phyloP scores from a whole-genome alignment of 2,797 vertebrate species.

The Spinus olivaceus region DNA sequence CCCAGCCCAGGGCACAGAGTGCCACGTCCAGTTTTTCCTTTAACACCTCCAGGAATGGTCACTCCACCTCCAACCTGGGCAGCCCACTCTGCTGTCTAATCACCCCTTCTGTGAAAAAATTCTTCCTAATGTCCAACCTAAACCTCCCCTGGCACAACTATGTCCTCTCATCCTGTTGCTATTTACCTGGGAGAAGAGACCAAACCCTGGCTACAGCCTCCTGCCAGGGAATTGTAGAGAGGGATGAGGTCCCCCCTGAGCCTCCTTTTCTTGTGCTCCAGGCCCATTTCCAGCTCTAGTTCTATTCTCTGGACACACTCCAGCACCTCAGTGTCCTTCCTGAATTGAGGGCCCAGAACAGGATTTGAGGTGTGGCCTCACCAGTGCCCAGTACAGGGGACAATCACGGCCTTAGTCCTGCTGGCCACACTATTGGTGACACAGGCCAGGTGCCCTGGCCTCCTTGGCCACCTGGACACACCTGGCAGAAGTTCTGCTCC shows the following conservation, averaged over 20 bases:
- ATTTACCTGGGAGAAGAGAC: neutral
- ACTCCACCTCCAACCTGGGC: neutral
- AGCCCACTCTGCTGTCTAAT: neutral
- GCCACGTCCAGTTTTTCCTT: accelerated
- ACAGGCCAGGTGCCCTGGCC: neutral
- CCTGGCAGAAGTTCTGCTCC: neutral
- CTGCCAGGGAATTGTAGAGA: too few species aligned
- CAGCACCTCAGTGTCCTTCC: neutral
- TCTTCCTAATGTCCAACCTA: neutral
- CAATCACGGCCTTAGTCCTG: neutral
- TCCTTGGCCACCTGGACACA: neutral
- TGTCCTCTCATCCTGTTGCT: neutral
- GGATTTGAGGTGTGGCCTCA: neutral
- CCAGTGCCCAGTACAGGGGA: accelerated
- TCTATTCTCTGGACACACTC: accelerated
- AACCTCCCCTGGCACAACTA: neutral
- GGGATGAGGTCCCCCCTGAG: neutral
- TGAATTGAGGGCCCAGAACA: neutral
- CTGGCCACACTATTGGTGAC: neutral
- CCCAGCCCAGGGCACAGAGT: neutral
- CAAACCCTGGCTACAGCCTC: neutral
- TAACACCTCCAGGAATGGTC: neutral
- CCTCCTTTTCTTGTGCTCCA: neutral
- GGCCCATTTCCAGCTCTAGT: neutral
- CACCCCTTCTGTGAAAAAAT: neutral